These are phyloP conservation scores for Orthosia gracilis DNA, from an alignment of 2,888 invertebrate genomes.

Conservation along the genomic window DNA sequence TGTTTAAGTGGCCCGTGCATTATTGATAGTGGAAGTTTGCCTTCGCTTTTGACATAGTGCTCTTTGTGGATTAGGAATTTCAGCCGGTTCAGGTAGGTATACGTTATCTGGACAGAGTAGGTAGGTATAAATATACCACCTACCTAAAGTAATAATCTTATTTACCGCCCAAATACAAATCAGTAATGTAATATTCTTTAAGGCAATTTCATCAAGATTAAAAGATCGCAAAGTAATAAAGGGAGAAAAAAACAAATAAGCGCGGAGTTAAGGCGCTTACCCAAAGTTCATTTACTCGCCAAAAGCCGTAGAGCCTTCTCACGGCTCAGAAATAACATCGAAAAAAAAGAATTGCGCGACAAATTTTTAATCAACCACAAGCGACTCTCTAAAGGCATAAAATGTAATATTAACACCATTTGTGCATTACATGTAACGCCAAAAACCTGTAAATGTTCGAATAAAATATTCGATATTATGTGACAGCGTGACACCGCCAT, in stretches of 20 bases:
- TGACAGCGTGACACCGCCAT: constrained; percentile 80
- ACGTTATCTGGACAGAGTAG: not conserved
- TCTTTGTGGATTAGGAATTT: constrained; percentile 61
- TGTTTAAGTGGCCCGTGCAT: constrained; percentile 80
- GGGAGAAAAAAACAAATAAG: constrained; percentile 61
- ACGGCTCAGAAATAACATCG: constrained; percentile 69
- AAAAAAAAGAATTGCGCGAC: constrained; percentile 73
- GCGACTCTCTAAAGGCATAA: constrained; percentile 81
- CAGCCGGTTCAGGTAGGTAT: constrained; percentile 1
- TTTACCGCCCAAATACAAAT: constrained; percentile 26
- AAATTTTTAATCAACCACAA: constrained; percentile 84
- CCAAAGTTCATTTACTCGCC: constrained; percentile 58
- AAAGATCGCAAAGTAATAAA: constrained; percentile 64
- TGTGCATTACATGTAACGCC: constrained; percentile 83
- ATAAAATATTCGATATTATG: constrained; percentile 86
- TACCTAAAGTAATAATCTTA: not conserved
- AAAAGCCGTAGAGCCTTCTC: constrained; percentile 68
- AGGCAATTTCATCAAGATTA: constrained; percentile 47
- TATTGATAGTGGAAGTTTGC: constrained; percentile 76
- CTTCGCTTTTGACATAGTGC: constrained; percentile 62
- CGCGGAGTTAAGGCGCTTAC: constrained; percentile 54
- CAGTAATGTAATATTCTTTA: constrained; percentile 46
- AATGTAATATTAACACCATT: constrained; percentile 87
- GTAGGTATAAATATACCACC: not conserved
- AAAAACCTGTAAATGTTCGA: constrained; percentile 80